Evolutionary conservation across 2,888 invertebrate species (phyloP), one percentile per base, ranked within the genome.

Genomic region (Meghimatium bilineatum): DNA sequence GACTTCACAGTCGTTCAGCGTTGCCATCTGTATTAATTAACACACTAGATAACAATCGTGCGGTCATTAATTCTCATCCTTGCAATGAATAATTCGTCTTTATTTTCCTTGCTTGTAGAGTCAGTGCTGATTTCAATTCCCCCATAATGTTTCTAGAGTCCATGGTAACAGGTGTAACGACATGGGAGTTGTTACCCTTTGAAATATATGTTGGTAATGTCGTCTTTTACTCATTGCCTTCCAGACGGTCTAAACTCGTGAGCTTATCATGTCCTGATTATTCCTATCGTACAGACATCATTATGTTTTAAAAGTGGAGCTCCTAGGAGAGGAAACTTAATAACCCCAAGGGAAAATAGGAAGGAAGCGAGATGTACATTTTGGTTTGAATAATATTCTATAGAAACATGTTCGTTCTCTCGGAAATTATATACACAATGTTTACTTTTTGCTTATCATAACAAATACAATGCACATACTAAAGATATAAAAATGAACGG

Each of bases 21-120:
- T 77, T 38, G 29, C 52, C 66, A 77, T 77, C 77, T 44, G 66
- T 77, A 77, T 77, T 77, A 77, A 77, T 77, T 77, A 77, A 66
- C 17, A 23, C 20, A 8, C 12, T 17, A 66, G 77, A 77, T 77
- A 77, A 66, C 66, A 63, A 77, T 76, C 76, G 34, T 60, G 2
- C 36, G 29, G 75, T 78, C 38, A 78, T 78, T 78, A 78, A 63
- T 78, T 78, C 49, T 23, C 32, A 29, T 38, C 32, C 60, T 44
- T 23, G 49, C 26, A 23, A 38, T 52, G 67, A 44, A 67, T 63
- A 44, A 44, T 63, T 38, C 78, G 29, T 78, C 44, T 32, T 38
- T 66, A 66, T n/a, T 44, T 38, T 63, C 67, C 67, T 38, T 38
- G n/a, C 23, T 32, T 49, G 38, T 34, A 29, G 78, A 78, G 44